Percentiles rank a stretch among this genome's conserved stretches.
phyloP scores from a whole-genome alignment of 1,140 invertebrate species.

The Drosophila parvula region DNA sequence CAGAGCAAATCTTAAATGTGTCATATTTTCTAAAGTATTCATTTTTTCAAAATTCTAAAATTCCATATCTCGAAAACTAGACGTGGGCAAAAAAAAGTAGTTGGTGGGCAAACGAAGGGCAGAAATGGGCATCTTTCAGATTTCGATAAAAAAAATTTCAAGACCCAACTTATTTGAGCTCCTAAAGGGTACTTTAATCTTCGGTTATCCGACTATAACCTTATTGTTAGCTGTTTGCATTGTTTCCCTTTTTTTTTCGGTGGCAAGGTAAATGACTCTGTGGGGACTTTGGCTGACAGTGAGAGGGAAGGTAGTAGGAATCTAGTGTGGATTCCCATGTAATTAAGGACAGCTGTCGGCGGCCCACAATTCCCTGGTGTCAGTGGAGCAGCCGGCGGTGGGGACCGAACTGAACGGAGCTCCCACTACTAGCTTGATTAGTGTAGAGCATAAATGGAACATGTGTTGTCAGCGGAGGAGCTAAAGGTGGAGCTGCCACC shows the following conservation, averaged over 20 bases:
- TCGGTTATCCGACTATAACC: neutral
- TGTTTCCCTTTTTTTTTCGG: conserved; percentile 29
- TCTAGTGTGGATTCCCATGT: conserved; percentile 66
- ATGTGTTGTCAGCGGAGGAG: conserved; percentile 41
- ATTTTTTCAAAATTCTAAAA: no score
- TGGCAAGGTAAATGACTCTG: conserved; percentile 69
- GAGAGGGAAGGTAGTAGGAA: conserved; percentile 14
- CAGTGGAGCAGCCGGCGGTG: conserved; percentile 21
- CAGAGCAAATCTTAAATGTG: no score
- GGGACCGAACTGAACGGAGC: conserved; percentile 3
- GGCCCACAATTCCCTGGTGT: conserved; percentile 54
- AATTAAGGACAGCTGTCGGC: conserved; percentile 74
- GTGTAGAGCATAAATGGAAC: conserved; percentile 63
- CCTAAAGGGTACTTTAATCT: neutral
- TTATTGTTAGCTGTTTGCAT: conserved; percentile 8
- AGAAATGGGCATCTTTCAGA: no score
- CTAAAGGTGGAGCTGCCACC: conserved; percentile 18
- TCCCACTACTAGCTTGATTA: conserved; percentile 59
- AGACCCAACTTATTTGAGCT: no score
- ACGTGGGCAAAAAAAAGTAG: no score
- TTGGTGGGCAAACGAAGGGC: no score
- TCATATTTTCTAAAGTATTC: no score
- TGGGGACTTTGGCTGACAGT: conserved; percentile 32
- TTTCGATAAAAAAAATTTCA: no score
- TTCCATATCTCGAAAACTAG: no score